Evolutionary conservation across 2,888 invertebrate species (phyloP), one percentile per base, ranked within the genome.

Genomic region (Rhopalosiphum nymphaeae): DNA sequence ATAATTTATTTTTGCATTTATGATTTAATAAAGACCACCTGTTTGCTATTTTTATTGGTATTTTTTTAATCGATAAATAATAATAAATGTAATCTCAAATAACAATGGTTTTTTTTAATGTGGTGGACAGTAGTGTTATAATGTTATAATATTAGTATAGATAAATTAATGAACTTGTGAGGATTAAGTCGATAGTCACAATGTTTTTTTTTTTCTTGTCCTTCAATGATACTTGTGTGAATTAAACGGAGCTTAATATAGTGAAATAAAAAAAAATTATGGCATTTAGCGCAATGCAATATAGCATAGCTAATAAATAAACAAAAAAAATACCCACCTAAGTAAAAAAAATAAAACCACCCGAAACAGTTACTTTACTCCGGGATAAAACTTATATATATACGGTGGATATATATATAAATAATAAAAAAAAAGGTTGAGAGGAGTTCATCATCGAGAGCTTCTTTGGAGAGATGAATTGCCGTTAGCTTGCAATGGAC

Each of bases 361-460:
- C 42, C 42, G 36, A 87, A 88, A 42, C 42, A 42, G 26, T 89
- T 89, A 42, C 89, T 53, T 53, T 36, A 53, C 49, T 46, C 42
- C 16, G 26, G 36, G 36, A 26, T 46, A 91, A 26, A 78, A 91
- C 89, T 26, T 29, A 21, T n/a, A 29, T 26, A 21, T 46, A 46
- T 25, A 44, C 61, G 29, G 89, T 29, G 16, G 42, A 90, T 67
- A 46, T 46, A 67, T 46, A 78, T 44, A 44, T 86, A 46, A 46
- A 49, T 26, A 36, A 67, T 11, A 53, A 91, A 91, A 85, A 85
- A 91, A 86, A 91, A 86, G 57, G 91, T 88, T 49, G 67, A 92
- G 49, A 92, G 11, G 49, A 88, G 87, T 92, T 67, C 67, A 61
- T 88, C 92, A 49, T 67, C 49, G 87, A 67, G 67, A 88, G 67